A percentile compares a stretch with the other conserved stretches of the same genome.
Evolutionary conservation across 1,140 invertebrate species (phyloP).

Genomic region (Drosophila novamexicana): DNA sequence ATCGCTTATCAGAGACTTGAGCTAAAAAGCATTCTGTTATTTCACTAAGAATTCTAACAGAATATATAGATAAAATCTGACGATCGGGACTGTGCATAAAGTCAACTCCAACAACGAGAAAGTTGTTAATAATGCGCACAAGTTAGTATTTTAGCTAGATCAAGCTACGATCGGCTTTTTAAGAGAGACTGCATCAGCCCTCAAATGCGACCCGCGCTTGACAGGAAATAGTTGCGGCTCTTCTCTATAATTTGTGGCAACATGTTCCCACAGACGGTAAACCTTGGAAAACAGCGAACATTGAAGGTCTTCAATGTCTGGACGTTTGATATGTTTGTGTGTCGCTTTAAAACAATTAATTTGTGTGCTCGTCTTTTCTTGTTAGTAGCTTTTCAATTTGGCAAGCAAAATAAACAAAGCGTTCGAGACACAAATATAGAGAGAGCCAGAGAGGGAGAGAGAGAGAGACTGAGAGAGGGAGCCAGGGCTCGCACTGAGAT

Average conservation of each 20-base stretch:
- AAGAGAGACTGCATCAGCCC: no score
- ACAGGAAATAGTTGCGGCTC: not conserved
- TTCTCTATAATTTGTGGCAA: not conserved
- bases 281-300: constrained; percentile 3
- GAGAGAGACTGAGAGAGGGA: not conserved
- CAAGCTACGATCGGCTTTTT: no score
- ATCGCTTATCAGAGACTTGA: no score
- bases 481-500: constrained; percentile 4
- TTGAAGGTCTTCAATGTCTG: constrained; percentile 2
- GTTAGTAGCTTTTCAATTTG: constrained; percentile 35
- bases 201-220: no score
- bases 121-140: no score
- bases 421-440: no score
- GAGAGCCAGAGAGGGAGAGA: constrained; percentile 5
- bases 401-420: constrained; percentile 12
- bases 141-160: no score
- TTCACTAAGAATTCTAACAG: no score
- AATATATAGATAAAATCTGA: no score
- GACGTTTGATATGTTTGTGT: constrained; percentile 31
- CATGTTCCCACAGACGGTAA: constrained; percentile 4
- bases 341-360: constrained; percentile 72
- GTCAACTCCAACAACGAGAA: no score
- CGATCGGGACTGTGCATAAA: no score
- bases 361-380: constrained; percentile 45
- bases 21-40: no score